Evolutionary conservation across 2,888 invertebrate species (phyloP).

Genomic region (Acrobasis suavella): DNA sequence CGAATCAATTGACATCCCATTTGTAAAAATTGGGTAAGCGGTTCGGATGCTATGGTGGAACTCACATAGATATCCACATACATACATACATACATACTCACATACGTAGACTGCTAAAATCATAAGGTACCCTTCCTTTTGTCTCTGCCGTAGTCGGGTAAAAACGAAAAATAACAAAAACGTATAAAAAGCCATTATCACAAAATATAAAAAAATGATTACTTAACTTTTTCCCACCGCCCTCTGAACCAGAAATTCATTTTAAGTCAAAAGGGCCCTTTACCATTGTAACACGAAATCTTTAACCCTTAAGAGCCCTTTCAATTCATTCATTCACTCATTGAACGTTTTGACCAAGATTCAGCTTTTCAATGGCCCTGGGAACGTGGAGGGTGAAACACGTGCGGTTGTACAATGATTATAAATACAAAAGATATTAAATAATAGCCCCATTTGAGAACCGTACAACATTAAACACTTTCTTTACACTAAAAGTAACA

Average conservation of each 20-base stretch:
- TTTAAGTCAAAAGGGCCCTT: constrained; percentile 12
- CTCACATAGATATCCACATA: too few species aligned
- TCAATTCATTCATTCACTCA: constrained; percentile 2
- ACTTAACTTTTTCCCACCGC: background rate
- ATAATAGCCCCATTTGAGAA: constrained; percentile 15
- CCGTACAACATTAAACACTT: background rate
- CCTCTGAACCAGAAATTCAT: constrained; percentile 9
- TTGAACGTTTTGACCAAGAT: constrained; percentile 14
- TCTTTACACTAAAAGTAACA: too few species aligned
- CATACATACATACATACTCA: too few species aligned
- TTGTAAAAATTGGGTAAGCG: too few species aligned
- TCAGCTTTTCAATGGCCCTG: constrained; percentile 20
- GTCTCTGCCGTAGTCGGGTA: too few species aligned
- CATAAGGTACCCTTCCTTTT: too few species aligned
- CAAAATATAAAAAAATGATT: background rate
- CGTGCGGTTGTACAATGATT: constrained; percentile 26
- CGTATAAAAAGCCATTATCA: background rate
- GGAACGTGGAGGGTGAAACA: constrained; percentile 19
- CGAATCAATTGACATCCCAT: too few species aligned
- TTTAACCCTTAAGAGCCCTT: constrained; percentile 10
- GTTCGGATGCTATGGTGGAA: too few species aligned
- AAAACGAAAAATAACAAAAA: too few species aligned
- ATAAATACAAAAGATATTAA: constrained; percentile 16
- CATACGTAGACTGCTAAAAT: too few species aligned
- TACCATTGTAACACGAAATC: constrained; percentile 10